Evolutionary conservation across 2,797 vertebrate species (phyloP).

Genomic region (Acanthurus tractus): DNA sequence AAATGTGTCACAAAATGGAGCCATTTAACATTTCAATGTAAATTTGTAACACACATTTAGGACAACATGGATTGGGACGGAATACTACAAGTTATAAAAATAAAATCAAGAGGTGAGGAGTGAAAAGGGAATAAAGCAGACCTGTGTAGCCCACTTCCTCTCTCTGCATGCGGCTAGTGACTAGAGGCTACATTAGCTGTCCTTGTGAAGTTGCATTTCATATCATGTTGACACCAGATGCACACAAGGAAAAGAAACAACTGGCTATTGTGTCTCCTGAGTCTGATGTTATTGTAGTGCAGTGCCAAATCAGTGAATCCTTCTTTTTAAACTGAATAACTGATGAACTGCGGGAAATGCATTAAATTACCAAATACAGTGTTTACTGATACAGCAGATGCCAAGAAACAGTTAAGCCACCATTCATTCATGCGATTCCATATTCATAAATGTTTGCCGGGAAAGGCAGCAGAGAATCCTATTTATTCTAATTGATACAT

Average conservation of each 20-base stretch:
- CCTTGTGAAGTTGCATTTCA: neutral
- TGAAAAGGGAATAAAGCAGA: neutral
- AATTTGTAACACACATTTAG: neutral
- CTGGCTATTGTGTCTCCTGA: neutral
- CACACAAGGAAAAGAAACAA: neutral
- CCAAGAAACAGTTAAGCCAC: conserved; percentile 9
- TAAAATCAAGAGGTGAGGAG: neutral
- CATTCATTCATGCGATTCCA: neutral
- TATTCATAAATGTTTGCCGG: conserved; percentile 57
- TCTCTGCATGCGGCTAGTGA: neutral
- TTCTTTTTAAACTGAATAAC: neutral
- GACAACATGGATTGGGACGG: neutral
- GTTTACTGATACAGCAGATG: conserved; percentile 9
- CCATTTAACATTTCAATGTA: no score
- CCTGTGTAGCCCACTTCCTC: neutral
- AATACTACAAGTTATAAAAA: neutral
- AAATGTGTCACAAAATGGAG: no score
- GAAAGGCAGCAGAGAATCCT: conserved; percentile 39
- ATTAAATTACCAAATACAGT: conserved; percentile 11
- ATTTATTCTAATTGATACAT: conserved; percentile 76
- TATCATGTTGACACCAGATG: neutral
- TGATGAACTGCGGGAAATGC: neutral
- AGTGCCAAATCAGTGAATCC: neutral
- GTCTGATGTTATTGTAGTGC: neutral
- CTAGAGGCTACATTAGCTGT: neutral